Evolutionary conservation across 2,888 invertebrate species (phyloP), one percentile per base, ranked within the genome.

Genomic region (Achlya flavicornis): DNA sequence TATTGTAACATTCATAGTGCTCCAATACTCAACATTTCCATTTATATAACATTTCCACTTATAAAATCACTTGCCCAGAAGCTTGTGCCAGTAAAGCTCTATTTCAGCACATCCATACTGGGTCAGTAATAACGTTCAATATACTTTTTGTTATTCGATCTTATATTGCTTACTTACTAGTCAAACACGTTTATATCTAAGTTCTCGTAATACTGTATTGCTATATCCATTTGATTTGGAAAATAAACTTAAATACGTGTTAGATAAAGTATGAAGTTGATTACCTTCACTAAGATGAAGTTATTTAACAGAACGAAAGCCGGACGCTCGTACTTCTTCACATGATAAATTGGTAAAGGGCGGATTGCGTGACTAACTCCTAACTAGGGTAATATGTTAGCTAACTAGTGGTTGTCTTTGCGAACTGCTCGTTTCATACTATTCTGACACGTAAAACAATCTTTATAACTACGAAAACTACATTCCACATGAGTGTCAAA

Each of bases 281-380:
- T 48, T 48, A 14, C 48, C 16, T 48, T 48, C 3, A 16, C 16
- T n/a, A 14, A 53, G 10, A 19, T 16, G 7, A 53, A 53, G 19
- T 10, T 19, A 48, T 14, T 16, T n/a, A 53, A 53, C n/a, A 10
- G 19, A 19, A 19, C 19, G 69, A 71, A 66, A 61, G 67, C 67
- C 61, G 64, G 67, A 67, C 73, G 63, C 71, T 71, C 69, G 72
- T 69, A 14, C n/a, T 53, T 70, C 66, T 65, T 66, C 66, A 69
- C 66, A 72, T 76, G 75, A 78, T 80, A 73, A 77, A 83, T 78
- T 76, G 69, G 73, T 71, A 63, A 69, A 76, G 70, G 68, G 68
- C 57, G 72, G 72, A 67, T 83, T 75, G 81, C 84, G 82, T 83
- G 81, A 78, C 83, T 76, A 79, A 79, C 78, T 81, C 66, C 70